Base-by-base conservation (phyloP, 2,888 invertebrate species). In the Dryobotodes eremita region DNA sequence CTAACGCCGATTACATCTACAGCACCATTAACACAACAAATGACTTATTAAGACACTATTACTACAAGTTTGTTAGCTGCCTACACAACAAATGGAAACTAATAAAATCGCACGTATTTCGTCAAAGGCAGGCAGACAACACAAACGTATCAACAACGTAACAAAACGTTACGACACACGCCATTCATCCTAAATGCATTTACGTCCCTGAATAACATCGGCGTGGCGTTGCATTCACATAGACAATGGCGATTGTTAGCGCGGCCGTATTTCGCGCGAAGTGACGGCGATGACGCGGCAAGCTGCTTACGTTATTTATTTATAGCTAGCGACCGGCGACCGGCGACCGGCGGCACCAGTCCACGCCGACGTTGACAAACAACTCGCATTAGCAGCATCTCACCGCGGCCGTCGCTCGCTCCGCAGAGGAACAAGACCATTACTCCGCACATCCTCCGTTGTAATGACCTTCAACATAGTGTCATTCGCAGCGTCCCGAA, bases 291-390 rank as follows among this genome's bases (percentile, higher is more conserved):
- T 89, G 91, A 91, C 91, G 90, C 90, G 91, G 79, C 89, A 89
- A 90, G 85, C 89, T 86, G 90, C 90, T 92, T 89, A 90, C 91
- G 92, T 93, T 92, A 91, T 92, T 94, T 95, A 96, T 95, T 95
- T 93, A 94, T 95, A 95, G 94, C 91, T 84, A 90, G 90, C 91
- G 90, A 90, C 91, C 89, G 17, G 90, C 91, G 90, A 90, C 91
- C 89, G 17, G 90, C 86, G 75, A 71, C 42, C 80, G 84, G 91
- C 92, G 91, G 89, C 92, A 94, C 91, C 92, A 92, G 91, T 89
- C 84, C 36, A 76, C 64, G 68, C 57, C 91, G 93, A 94, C 94
- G 94, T 94, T 95, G 95, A 95, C 95, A 95, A 95, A 96, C 95
- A 96, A 94, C 93, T 91, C 91, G 92, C 92, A 93, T 93, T 91